Evolutionary conservation across 2,888 invertebrate species (phyloP), one percentile per base, ranked within the genome.

Genomic region (Xylophagus ater): DNA sequence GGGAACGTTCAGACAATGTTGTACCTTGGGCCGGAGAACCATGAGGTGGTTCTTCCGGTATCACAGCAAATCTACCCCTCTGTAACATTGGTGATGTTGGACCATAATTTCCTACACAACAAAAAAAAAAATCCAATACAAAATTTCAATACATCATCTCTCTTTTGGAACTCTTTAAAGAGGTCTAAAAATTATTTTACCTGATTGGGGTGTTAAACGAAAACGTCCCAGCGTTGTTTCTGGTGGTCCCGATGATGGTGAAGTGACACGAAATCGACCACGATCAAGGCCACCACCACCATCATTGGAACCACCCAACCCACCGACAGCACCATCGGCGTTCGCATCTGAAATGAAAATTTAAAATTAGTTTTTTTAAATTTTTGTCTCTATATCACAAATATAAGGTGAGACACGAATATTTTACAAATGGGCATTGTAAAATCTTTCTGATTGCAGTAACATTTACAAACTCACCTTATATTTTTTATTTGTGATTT

Each of bases 241-340:
- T 31, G 65, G 59, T 39, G 65, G 61, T 18, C 63, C 65, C 40
- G 58, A 52, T 46, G 59, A 51, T 25, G 47, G 30, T 37, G 63
- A 59, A 39, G 70, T 71, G 51, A 73, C 70, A 56, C 71, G 71
- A 60, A 73, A 73, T 43, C 72, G 70, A 34, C 71, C 65, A 25
- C 60, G 62, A 26, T 46, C 47, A 31, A 42, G 41, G 32, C 37
- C 38, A 29, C 38, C 46, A 35, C 41, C 45, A 18, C 34, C 29
- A 43, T 59, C 59, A 45, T n/a, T n/a, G n/a, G n/a, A n/a, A n/a
- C n/a, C n/a, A n/a, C n/a, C n/a, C n/a, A n/a, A n/a, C n/a, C 54
- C 59, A n/a, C 54, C 54, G 41, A 53, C 54, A 34, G 53, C 50
- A 44, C 53, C 53, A 33, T 50, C 54, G 43, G 51, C 43, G 40